Conservation (phyloP, 1,140 invertebrate genomes). For the Sogatella furcifera region DNA sequence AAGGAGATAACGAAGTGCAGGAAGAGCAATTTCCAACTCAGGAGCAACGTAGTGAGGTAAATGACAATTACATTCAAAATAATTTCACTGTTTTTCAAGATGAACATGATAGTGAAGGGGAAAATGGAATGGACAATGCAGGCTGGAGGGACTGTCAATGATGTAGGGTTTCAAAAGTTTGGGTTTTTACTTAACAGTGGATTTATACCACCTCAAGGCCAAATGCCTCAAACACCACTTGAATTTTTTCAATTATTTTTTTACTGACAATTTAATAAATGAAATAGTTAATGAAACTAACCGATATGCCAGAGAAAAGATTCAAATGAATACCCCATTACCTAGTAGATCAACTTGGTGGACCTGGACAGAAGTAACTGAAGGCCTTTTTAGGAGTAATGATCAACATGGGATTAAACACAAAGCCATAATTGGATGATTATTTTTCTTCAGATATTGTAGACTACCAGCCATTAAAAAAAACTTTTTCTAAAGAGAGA, state of each 20-base stretch:
- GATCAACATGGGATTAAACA: conserved; percentile 5
- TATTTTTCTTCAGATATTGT: conserved; percentile 4
- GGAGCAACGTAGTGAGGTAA: too few species aligned
- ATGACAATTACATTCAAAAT: too few species aligned
- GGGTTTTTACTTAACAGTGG: neutral
- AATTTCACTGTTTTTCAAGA: too few species aligned
- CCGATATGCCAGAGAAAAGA: conserved; percentile 2
- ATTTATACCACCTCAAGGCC: conserved; percentile 2
- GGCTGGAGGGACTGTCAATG: neutral
- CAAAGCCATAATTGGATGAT: conserved; percentile 6
- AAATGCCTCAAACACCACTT: neutral
- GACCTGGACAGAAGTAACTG: conserved; percentile 1
- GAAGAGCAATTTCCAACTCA: too few species aligned
- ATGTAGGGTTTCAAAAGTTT: conserved; percentile 5
- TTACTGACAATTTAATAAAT: neutral
- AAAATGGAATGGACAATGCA: too few species aligned
- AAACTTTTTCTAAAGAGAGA: conserved; percentile 1
- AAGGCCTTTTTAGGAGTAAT: conserved; percentile 11
- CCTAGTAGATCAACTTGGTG: neutral
- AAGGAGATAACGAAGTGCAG: too few species aligned
- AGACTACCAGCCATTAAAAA: conserved; percentile 6
- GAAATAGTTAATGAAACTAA: conserved; percentile 10
- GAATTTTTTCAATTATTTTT: conserved; percentile 4
- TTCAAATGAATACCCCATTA: neutral
- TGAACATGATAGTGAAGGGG: too few species aligned